Conservation (phyloP, 2,888 invertebrate genomes). For the Ypsolopha sequella region DNA sequence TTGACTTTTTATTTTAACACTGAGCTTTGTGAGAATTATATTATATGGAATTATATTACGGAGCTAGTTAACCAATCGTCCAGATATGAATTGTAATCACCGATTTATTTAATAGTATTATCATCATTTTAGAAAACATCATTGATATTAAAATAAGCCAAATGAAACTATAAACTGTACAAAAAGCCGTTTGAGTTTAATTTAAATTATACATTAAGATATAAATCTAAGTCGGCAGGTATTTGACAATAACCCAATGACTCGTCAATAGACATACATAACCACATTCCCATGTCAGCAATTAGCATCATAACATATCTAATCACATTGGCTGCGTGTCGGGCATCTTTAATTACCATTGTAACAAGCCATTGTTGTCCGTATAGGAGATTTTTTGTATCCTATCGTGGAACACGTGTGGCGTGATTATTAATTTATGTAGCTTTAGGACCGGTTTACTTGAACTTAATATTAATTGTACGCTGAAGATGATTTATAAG, state of each 20-base stretch:
- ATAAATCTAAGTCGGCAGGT: neutral
- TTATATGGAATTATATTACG: too few species aligned
- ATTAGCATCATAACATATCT: constrained; percentile 7
- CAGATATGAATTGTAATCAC: too few species aligned
- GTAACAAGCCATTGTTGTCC: constrained; percentile 27
- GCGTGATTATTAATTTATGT: constrained; percentile 5
- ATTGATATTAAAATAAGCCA: too few species aligned
- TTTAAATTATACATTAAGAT: neutral
- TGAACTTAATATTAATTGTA: too few species aligned
- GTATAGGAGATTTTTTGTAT: constrained; percentile 2
- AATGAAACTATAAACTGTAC: too few species aligned
- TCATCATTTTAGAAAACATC: too few species aligned
- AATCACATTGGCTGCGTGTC: constrained; percentile 20
- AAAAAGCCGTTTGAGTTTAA: too few species aligned
- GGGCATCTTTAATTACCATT: constrained; percentile 24
- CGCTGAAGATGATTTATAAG: too few species aligned
- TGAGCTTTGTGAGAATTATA: too few species aligned
- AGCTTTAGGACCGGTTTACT: constrained; percentile 4
- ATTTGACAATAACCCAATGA: neutral
- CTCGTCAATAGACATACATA: constrained; percentile 5
- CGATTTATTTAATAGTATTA: too few species aligned
- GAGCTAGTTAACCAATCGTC: too few species aligned
- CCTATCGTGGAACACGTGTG: constrained; percentile 4
- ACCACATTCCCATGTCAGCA: constrained; percentile 6
- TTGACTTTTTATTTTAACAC: too few species aligned